These are phyloP conservation scores for Tipula helvola DNA, from an alignment of 2,888 invertebrate species.

Conservation along the genomic window DNA sequence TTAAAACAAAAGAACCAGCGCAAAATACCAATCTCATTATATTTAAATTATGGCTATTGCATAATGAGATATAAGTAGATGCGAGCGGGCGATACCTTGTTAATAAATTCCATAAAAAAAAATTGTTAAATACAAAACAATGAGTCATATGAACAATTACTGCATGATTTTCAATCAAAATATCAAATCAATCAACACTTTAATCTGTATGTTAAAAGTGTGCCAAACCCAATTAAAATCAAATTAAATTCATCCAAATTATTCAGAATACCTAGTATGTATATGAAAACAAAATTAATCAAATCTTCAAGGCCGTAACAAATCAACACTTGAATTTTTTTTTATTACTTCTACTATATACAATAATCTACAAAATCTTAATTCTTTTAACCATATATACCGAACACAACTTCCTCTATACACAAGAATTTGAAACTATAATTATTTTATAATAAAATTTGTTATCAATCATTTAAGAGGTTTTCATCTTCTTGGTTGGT, in stretches of 20 bases:
- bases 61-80: background rate
- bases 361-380: background rate
- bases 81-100: background rate
- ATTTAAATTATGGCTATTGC: background rate
- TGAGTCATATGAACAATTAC: background rate
- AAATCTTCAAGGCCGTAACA: background rate
- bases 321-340: background rate
- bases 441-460: background rate
- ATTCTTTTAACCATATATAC: background rate
- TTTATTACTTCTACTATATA: background rate
- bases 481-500: background rate
- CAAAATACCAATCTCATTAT: background rate
- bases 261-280: background rate
- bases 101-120: background rate
- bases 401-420: background rate
- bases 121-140: background rate
- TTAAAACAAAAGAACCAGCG: background rate
- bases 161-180: slow-evolving; percentile 4
- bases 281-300: background rate
- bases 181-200: background rate
- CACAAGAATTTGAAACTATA: background rate
- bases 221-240: background rate
- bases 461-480: background rate
- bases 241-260: slow-evolving; percentile 4
- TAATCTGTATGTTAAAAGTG: background rate